Percentiles rank a stretch among this genome's conserved stretches.
Conservation (phyloP, 2,797 vertebrate genomes). For the Myotis findleyi region DNA sequence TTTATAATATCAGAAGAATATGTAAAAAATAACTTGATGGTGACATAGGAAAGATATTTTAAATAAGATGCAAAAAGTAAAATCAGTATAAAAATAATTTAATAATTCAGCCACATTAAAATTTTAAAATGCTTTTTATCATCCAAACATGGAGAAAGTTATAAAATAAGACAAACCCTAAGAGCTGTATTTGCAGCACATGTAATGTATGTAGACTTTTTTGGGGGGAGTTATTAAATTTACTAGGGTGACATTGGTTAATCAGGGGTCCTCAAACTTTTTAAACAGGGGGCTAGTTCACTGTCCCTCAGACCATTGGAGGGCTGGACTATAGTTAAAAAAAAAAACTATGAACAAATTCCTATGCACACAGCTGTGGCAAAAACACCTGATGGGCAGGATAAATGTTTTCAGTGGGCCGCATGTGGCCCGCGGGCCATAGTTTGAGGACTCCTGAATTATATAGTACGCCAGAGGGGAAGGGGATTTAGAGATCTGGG, state of each 20-base stretch:
- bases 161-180: background rate
- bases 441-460: background rate
- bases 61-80: background rate
- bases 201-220: background rate
- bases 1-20: background rate
- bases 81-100: background rate
- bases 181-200: background rate
- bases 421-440: too few species aligned
- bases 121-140: background rate
- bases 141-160: background rate
- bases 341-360: too few species aligned
- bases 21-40: background rate
- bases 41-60: background rate
- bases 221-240: background rate
- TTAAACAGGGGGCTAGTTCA: too few species aligned
- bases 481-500: background rate
- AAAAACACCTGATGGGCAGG: too few species aligned
- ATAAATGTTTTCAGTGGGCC: too few species aligned
- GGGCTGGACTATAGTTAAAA: too few species aligned
- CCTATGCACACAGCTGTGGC: too few species aligned
- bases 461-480: background rate
- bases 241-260: background rate
- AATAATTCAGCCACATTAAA: background rate
- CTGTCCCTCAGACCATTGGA: too few species aligned
- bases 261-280: background rate